phyloP scores from a whole-genome alignment of 1,140 invertebrate genomes.

The Sycophila sp. region DNA sequence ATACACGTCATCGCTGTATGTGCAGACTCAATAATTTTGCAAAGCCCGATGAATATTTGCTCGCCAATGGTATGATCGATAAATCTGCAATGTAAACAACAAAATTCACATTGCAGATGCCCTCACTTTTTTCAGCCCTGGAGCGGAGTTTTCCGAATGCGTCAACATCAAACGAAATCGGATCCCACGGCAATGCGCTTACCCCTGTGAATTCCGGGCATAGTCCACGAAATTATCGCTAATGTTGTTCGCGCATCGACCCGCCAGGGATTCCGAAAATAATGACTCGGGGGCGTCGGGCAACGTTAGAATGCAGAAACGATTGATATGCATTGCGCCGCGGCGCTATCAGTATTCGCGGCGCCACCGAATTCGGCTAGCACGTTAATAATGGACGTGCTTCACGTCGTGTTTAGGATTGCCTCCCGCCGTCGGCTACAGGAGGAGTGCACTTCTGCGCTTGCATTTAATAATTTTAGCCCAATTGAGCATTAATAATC shows the following conservation, averaged over 20 bases:
- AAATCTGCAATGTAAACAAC: no score
- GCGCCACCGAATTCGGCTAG: background rate
- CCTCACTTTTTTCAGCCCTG: no score
- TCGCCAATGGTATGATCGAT: no score
- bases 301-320: background rate
- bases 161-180: constrained; percentile 28
- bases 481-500: constrained; percentile 8
- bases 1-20: no score
- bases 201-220: background rate
- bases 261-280: background rate
- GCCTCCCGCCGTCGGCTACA: no score
- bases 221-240: background rate
- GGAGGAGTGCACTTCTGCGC: no score
- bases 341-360: background rate
- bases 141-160: no score
- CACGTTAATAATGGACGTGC: constrained; percentile 7
- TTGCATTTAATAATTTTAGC: constrained; percentile 5
- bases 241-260: background rate
- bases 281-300: background rate
- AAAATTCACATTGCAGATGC: no score
- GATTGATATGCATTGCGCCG: constrained; percentile 14
- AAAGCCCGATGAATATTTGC: no score
- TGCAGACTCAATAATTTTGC: no score
- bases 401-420: background rate
- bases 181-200: background rate